Evolutionary conservation across 2,113 vertebrate species (phyloP), one percentile per base, ranked within the genome.

Genomic region (Thalassoma bifasciatum): DNA sequence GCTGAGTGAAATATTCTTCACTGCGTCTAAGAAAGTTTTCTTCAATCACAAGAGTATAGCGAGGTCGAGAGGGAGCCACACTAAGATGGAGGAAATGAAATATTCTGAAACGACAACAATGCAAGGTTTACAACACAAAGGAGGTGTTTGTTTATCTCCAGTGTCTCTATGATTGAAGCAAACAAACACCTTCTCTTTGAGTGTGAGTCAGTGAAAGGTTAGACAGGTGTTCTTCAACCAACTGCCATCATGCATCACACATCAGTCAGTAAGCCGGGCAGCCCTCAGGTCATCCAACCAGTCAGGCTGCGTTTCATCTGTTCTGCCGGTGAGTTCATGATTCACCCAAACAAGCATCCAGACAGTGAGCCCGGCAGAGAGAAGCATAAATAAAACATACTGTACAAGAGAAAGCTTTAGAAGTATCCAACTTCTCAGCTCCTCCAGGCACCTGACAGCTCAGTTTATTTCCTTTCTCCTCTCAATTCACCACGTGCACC

Each of bases 331-430:
- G 14, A 54, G 65, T 54, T 49, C 49, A 46, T 46, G 53, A 81
- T 69, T 47, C 59, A 71, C 72, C 38, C 69, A 44, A 34, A 21
- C 72, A 57, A 5, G 17, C 63, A 69, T 52, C 9, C 66, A 57
- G 50, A 23, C 23, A 44, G 77, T 30, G 30, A 40, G 38, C 12
- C 44, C 78, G 65, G 62, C 50, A 26, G 50, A 49, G 64, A 80
- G 30, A 40, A 36, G 34, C 40, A 87, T 86, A 71, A 84, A 89
- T 90, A 87, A 86, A 79, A 69, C 67, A 46, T 46, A 89, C 65
- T 75, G 77, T 72, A 66, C 77, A 73, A 83, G 66, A 72, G 66
- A 76, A 81, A 75, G 60, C 44, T 46, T 90, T 63, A 83, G 73
- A 82, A 81, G 72, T 71, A 83, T 71, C 24, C 58, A 80, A 78